These are phyloP conservation scores for Monopis laevigella DNA, from an alignment of 2,888 invertebrate species.

Conservation along the genomic window DNA sequence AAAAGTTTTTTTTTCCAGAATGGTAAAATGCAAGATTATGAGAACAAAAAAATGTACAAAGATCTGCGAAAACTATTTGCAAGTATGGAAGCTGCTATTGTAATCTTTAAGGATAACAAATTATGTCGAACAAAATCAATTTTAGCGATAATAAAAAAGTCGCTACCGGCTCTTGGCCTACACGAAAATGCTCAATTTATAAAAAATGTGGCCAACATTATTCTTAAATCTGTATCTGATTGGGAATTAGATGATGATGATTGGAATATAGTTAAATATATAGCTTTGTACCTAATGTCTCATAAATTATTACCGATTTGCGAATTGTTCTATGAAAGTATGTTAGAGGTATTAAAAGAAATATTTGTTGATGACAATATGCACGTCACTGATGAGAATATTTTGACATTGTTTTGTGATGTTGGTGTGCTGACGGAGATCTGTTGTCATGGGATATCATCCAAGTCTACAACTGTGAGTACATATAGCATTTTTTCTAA, in stretches of 20 bases:
- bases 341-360: slow-evolving; percentile 59
- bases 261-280: slow-evolving; percentile 41
- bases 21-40: slow-evolving; percentile 42
- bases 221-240: slow-evolving; percentile 37
- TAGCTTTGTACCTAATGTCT: slow-evolving; percentile 64
- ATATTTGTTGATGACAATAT: slow-evolving; percentile 62
- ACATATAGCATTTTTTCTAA: too few species aligned
- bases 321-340: slow-evolving; percentile 60
- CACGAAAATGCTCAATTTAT: slow-evolving; percentile 66
- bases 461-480: slow-evolving; percentile 35
- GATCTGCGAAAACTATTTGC: slow-evolving; percentile 39
- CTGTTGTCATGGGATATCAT: slow-evolving; percentile 68
- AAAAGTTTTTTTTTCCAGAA: slow-evolving; percentile 33
- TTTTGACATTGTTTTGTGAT: slow-evolving; percentile 63
- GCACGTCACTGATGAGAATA: slow-evolving; percentile 49
- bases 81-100: slow-evolving; percentile 45
- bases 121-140: slow-evolving; percentile 33
- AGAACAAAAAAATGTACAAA: slow-evolving; percentile 46
- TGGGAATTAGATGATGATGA: slow-evolving; percentile 39
- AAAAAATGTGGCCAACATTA: slow-evolving; percentile 43
- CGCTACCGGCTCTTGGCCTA: slow-evolving; percentile 66
- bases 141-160: slow-evolving; percentile 55
- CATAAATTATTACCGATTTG: slow-evolving; percentile 64
- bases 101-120: slow-evolving; percentile 42
- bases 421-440: slow-evolving; percentile 70